A percentile compares a stretch with the other conserved stretches of the same genome.
Evolutionary conservation across 2,113 vertebrate genomes (phyloP).

Genomic region (Synodontis membranacea): DNA sequence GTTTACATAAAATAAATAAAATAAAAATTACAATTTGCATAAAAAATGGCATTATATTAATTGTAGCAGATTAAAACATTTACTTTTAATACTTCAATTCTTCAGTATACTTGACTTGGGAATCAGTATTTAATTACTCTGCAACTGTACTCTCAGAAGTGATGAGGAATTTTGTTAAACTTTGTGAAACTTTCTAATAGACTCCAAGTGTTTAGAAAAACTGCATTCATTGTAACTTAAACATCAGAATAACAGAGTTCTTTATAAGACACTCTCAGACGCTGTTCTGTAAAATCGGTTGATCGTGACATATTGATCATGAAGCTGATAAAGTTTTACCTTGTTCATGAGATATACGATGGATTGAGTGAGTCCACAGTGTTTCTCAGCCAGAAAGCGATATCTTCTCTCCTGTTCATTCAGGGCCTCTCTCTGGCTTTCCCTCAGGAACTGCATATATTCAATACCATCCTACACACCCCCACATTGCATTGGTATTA

Average conservation of each 20-base stretch:
- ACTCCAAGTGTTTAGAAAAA: neutral
- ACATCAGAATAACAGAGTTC: neutral
- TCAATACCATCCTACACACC: constrained; percentile 71
- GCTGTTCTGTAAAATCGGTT: neutral
- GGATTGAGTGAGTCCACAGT: constrained; percentile 73
- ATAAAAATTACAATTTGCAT: too few relatives aligned
- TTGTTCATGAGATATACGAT: constrained; percentile 70
- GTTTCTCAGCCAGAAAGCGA: constrained; percentile 93
- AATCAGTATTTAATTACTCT: neutral
- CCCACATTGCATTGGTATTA: constrained; percentile 44
- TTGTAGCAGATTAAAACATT: neutral
- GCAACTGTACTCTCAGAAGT: neutral
- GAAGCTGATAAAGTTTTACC: constrained; percentile 53
- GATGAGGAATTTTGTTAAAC: neutral
- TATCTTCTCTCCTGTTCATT: constrained; percentile 91
- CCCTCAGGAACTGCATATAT: constrained; percentile 79
- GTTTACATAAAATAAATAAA: neutral
- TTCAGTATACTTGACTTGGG: neutral
- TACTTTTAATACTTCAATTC: neutral
- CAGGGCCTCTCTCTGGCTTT: constrained; percentile 82
- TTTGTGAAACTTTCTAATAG: neutral
- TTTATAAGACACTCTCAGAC: neutral
- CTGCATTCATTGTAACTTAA: neutral
- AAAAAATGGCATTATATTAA: neutral
- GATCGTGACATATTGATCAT: neutral